Evolutionary conservation across 2,113 vertebrate genomes (phyloP).

Genomic region (Orycteropus afer): DNA sequence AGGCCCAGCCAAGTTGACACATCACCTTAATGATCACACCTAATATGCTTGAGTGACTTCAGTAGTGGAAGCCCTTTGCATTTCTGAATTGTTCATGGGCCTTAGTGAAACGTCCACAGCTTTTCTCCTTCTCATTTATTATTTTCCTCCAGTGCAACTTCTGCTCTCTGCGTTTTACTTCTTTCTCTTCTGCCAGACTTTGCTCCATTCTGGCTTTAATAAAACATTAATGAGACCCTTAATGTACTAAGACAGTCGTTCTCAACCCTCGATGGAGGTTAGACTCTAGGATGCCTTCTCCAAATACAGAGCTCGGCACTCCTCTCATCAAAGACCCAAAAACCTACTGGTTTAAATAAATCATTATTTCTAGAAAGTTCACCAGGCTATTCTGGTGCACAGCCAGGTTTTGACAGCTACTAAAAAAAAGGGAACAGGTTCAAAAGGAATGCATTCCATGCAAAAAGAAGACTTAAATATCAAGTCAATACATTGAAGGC

Average conservation of each 20-base stretch:
- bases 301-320: neutral
- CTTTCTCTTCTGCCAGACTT: neutral
- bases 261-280: neutral
- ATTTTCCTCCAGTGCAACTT: neutral
- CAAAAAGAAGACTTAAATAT: neutral
- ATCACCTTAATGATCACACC: too few species aligned
- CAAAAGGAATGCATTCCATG: neutral
- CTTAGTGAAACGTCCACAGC: neutral
- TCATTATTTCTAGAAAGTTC: neutral
- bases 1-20: too few species aligned
- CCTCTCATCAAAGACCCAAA: neutral
- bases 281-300: neutral
- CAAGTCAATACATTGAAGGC: neutral
- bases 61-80: neutral
- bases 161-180: neutral
- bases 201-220: neutral
- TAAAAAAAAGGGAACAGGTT: neutral
- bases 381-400: neutral
- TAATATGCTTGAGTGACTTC: neutral
- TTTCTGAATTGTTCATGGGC: neutral
- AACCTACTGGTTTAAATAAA: neutral
- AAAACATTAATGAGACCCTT: conserved; percentile 20
- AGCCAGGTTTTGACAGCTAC: neutral
- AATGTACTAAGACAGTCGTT: neutral
- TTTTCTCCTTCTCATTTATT: neutral